These are phyloP conservation scores for Phymorhynchus buccinoides DNA, from an alignment of 1,140 invertebrate genomes.

Conservation along the genomic window DNA sequence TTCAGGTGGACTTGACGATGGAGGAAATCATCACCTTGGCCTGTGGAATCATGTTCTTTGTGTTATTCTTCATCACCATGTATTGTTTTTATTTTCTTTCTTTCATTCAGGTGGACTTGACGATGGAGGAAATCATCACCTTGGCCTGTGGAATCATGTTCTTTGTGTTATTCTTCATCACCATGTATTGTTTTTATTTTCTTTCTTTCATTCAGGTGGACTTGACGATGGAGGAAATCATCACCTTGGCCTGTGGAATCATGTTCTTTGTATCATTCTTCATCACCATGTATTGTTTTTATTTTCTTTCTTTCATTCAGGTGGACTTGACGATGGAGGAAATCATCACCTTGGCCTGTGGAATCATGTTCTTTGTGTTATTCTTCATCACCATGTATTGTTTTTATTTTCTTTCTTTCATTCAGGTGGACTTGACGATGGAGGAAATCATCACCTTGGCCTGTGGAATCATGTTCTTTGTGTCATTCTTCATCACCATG, in stretches of 20 bases:
- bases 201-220: no score
- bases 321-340: conserved; percentile 75
- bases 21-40: conserved; percentile 76
- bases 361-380: conserved; percentile 77
- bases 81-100: no score
- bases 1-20: conserved; percentile 73
- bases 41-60: conserved; percentile 77
- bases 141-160: conserved; percentile 77
- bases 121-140: conserved; percentile 76
- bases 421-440: conserved; percentile 72
- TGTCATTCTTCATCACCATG: conserved; percentile 78
- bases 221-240: conserved; percentile 75
- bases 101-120: conserved; percentile 73
- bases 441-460: conserved; percentile 76
- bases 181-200: no score
- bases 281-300: no score
- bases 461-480: conserved; percentile 77
- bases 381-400: conserved; percentile 79
- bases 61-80: no score
- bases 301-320: no score
- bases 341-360: conserved; percentile 76
- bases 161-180: conserved; percentile 77
- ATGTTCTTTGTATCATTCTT: conserved; percentile 77
- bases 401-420: neutral
- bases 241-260: conserved; percentile 77